Base-by-base conservation (phyloP, 2,113 vertebrate species). In the Megaceryle maxima region DNA sequence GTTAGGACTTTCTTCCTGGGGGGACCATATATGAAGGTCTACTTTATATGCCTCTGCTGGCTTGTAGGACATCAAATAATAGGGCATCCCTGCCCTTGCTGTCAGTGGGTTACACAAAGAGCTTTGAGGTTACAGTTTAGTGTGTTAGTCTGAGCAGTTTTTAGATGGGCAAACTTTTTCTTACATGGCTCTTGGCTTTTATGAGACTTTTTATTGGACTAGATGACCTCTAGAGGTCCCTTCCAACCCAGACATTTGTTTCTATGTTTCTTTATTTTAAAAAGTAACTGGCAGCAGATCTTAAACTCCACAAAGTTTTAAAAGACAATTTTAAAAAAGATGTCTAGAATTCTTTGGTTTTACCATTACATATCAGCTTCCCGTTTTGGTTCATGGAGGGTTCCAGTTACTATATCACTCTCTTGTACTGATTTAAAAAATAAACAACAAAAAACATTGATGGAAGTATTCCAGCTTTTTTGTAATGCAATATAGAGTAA, bases 61-160 rank as follows among this genome's bases (percentile, higher is more conserved):
- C 51, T 87, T 43, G 21, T 35, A 31, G 37, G 16, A 22, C 26
- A 7, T 2, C 28, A 25, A 85, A 20, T 21, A 55, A 51, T 16
- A 63, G 48, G 48, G 55, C 33, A 48, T 79, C 44, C 35, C 50
- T 43, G 41, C 60, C 4, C 44, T 44, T 1, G 9, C 10, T 67
- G 44, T 48, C 7, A 33, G 0, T 2, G 1, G 16, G 29, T 8
- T n/a, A 41, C 11, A 20, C 33, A 4, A 18, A 59, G n/a, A 63
- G 62, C 39, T 91, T 29, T 11, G 16, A 17, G 10, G 11, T 50
- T 53, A 13, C 4, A 3, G 2, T 55, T 41, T 16, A 50, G 16
- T 28, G 4, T 6, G 28, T 74, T 77, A 44, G 60, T 72, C 69
- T 35, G 48, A 75, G 83, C 4, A 1, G 31, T 43, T 55, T 59